Evolutionary conservation across 2,113 vertebrate genomes (phyloP), one percentile per base, ranked within the genome.

Genomic region (Alligator mississippiensis): DNA sequence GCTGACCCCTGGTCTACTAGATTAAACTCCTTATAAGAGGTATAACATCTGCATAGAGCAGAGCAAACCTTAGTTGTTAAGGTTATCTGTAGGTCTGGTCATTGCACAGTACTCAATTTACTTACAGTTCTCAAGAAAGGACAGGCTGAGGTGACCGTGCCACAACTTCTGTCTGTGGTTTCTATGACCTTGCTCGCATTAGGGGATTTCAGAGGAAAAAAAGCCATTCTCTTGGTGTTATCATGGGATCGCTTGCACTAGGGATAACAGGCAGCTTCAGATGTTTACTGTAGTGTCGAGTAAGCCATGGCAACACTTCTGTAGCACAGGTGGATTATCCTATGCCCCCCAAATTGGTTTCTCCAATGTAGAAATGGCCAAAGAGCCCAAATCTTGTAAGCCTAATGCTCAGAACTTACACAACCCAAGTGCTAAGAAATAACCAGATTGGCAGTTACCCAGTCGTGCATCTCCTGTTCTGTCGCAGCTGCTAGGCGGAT

Each of bases 381-480:
- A 85, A 17, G 9, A 66, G 28, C 14, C 55, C 58, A 81, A 25
- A 47, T 63, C 38, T 16, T 64, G 63, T 74, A 81, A 88, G 59
- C 21, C 11, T 30, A 25, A 60, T 18, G 14, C 38, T 87, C 88
- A 77, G 10, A 68, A 16, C 74, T 87, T 85, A 85, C 86, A 90
- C 84, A 80, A 61, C 47, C 47, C 47, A 9, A 47, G 47, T 47
- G 47, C 47, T 47, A 47, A 47, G 72, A 84, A 72, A 80, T 22
- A 47, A 57, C 76, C 47, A 88, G 59, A 47, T 77, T 38, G 34
- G 34, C 22, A 63, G 25, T 98, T 96, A 99, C 99, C 99, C 99
- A 99, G 96, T 99, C 99, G 0, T 99, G 98, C 99, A 99, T 99
- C 96, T 99, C 99, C 90, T 99, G 98, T 92, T 99, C 99, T 0